Evolutionary conservation across 2,113 vertebrate species (phyloP).

Genomic region (Chaetops frenatus): DNA sequence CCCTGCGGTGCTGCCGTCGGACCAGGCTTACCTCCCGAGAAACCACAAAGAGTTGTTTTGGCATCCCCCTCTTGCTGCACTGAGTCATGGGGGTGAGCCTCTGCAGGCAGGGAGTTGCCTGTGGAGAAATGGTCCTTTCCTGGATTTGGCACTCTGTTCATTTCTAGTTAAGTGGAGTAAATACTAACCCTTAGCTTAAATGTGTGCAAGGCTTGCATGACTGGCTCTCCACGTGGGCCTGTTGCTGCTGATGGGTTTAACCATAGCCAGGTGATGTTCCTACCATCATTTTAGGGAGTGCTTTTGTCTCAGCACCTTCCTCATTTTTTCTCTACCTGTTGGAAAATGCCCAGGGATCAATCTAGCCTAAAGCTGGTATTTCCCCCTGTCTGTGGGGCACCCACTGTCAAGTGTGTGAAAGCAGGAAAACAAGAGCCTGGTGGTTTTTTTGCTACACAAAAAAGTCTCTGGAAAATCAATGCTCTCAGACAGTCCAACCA

Average conservation of each 20-base stretch:
- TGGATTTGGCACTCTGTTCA: not conserved
- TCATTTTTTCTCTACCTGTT: not conserved
- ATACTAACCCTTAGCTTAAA: not conserved
- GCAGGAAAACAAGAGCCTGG: not conserved
- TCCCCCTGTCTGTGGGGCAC: not conserved
- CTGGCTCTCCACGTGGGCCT: not conserved
- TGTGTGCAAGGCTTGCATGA: not conserved
- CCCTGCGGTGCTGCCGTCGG: rapidly evolving
- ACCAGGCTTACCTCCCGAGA: not conserved
- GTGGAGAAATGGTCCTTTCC: not conserved
- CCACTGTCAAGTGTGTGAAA: not conserved
- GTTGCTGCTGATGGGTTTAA: not conserved
- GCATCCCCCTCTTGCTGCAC: not conserved
- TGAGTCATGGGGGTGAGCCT: not conserved
- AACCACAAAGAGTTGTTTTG: not conserved
- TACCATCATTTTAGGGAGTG: not conserved
- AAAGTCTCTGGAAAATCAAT: not conserved
- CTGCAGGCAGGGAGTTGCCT: not conserved
- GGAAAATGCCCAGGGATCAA: not conserved
- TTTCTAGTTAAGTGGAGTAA: not conserved
- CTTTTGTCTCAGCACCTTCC: not conserved
- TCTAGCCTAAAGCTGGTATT: not conserved
- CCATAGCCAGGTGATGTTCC: not conserved
- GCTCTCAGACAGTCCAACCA: not conserved
- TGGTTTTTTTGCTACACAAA: not conserved